Percentiles rank a stretch among this genome's conserved stretches.
phyloP scores from a whole-genome alignment of 2,113 vertebrate species.

The Melanostigma gelatinosum region DNA sequence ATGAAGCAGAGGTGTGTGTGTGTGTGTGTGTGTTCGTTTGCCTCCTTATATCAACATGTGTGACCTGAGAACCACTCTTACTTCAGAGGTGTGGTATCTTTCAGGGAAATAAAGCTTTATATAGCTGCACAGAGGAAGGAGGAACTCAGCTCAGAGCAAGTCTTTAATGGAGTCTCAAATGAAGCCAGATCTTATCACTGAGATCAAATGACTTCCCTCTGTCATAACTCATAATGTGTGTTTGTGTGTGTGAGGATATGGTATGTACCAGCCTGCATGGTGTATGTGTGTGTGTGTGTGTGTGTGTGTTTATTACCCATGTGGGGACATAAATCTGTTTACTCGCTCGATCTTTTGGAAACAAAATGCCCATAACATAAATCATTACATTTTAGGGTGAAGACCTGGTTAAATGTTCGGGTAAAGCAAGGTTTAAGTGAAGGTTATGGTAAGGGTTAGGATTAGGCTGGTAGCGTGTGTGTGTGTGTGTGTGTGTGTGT shows the following conservation, averaged over 20 bases:
- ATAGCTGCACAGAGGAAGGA: constrained; percentile 66
- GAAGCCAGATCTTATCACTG: constrained; percentile 72
- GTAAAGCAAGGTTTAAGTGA: neutral
- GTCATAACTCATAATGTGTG: constrained; percentile 60
- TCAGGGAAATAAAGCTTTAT: constrained; percentile 74
- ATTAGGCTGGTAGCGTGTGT: neutral
- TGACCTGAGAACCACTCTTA: constrained; percentile 43
- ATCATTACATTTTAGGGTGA: neutral
- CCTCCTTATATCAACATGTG: constrained; percentile 30
- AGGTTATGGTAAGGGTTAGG: neutral
- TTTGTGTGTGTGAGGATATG: constrained; percentile 35
- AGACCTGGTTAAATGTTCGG: neutral
- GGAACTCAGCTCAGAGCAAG: constrained; percentile 57
- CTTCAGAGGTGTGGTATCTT: constrained; percentile 59
- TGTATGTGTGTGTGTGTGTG: constrained; percentile 15
- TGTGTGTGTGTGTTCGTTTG: constrained; percentile 44
- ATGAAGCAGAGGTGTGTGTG: constrained; percentile 93
- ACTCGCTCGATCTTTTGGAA: too few species aligned
- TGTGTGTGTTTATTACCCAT: neutral
- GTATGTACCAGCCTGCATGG: constrained; percentile 10
- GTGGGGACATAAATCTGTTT: neutral
- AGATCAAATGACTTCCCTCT: constrained; percentile 73
- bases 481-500: constrained; percentile 9
- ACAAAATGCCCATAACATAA: neutral
- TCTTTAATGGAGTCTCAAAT: constrained; percentile 65